phyloP scores from a whole-genome alignment of 2,888 invertebrate genomes.

The Latheticus oryzae region DNA sequence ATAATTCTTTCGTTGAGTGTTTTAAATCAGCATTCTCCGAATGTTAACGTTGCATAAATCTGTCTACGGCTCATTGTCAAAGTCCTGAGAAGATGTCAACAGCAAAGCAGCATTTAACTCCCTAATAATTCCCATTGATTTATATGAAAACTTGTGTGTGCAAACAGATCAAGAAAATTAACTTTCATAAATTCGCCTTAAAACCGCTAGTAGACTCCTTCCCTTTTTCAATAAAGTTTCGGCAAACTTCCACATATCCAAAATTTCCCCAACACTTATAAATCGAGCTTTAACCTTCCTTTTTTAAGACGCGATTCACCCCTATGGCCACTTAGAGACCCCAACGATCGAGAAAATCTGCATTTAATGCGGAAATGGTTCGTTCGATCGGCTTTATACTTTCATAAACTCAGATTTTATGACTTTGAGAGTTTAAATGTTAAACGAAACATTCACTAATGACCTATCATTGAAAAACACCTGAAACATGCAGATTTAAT shows the following conservation, averaged over 20 bases:
- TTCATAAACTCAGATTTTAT: conserved; percentile 16
- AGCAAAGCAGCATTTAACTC: too few relatives aligned
- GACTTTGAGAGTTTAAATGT: too few relatives aligned
- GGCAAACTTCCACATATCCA: conserved; percentile 11
- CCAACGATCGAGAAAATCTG: conserved; percentile 22
- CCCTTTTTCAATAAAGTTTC: conserved; percentile 9
- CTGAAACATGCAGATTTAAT: conserved; percentile 32
- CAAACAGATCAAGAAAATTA: conserved; percentile 13
- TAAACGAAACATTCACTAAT: conserved; percentile 33
- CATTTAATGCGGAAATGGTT: conserved; percentile 26
- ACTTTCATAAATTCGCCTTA: conserved; percentile 7
- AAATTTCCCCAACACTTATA: conserved; percentile 7
- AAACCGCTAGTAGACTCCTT: too few relatives aligned
- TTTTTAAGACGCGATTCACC: conserved; percentile 16
- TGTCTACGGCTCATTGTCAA: too few relatives aligned
- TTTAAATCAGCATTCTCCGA: too few relatives aligned
- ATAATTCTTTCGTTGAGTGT: too few relatives aligned
- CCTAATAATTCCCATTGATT: too few relatives aligned
- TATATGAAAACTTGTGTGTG: background rate
- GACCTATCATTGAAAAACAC: conserved; percentile 34
- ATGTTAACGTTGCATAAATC: too few relatives aligned
- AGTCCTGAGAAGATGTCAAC: too few relatives aligned
- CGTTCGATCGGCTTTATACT: conserved; percentile 18
- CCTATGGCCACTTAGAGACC: conserved; percentile 19
- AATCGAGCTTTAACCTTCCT: conserved; percentile 9